These are phyloP conservation scores for Chlorodrepanis virens DNA, from an alignment of 2,113 vertebrate genomes.

Conservation along the genomic window DNA sequence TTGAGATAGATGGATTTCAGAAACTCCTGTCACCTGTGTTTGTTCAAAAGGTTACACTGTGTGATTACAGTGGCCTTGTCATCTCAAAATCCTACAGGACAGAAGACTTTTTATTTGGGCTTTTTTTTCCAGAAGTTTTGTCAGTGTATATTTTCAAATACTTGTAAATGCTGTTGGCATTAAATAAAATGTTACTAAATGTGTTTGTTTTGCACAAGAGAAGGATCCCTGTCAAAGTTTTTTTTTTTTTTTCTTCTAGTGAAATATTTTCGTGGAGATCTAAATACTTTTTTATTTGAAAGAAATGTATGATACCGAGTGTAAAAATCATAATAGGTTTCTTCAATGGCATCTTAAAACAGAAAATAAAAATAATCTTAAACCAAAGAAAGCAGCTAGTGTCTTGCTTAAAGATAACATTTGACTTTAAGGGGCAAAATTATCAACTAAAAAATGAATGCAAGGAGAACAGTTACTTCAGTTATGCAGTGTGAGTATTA, in stretches of 20 bases:
- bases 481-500: not conserved
- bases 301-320: constrained; percentile 6
- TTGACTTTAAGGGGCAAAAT: not conserved
- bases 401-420: constrained; percentile 41
- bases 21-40: not conserved
- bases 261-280: constrained; percentile 3
- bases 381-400: constrained; percentile 44
- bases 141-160: not conserved
- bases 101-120: not conserved
- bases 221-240: constrained; percentile 1
- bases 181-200: constrained; percentile 34
- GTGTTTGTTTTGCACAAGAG: not conserved
- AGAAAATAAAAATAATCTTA: constrained; percentile 52
- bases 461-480: not conserved
- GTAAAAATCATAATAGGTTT: not conserved
- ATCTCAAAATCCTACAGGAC: not conserved
- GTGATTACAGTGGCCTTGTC: not conserved
- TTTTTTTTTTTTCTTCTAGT: constrained; percentile 21
- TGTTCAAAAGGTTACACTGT: not conserved
- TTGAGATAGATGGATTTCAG: not conserved
- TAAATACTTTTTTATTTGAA: not conserved
- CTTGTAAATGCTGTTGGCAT: constrained; percentile 41
- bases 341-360: constrained; percentile 26
- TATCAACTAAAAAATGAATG: not conserved
- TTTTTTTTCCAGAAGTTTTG: not conserved